Percentiles rank a stretch among this genome's conserved stretches.
These are phyloP conservation scores for Malthinus flaveolus DNA, from an alignment of 2,888 invertebrate genomes.

Conservation along the genomic window DNA sequence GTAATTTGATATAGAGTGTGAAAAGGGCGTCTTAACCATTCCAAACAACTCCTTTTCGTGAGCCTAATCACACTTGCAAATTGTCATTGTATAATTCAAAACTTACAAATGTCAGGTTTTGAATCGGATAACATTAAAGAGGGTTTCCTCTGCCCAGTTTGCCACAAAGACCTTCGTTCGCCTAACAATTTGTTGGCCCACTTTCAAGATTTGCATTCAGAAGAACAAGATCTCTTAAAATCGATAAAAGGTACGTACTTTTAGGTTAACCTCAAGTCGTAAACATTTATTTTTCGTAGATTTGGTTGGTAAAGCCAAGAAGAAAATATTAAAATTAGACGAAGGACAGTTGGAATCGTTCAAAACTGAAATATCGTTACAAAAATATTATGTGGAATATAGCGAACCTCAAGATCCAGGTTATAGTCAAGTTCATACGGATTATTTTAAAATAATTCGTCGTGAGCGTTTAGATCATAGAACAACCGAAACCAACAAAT, in stretches of 20 bases:
- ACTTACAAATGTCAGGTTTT: conserved; percentile 36
- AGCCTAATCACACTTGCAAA: no score
- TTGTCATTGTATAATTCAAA: neutral
- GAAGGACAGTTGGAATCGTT: conserved; percentile 67
- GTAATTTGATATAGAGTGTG: no score
- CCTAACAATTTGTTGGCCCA: conserved; percentile 82
- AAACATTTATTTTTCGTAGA: conserved; percentile 47
- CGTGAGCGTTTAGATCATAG: conserved; percentile 78
- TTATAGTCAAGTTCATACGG: conserved; percentile 66
- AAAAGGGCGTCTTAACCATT: no score
- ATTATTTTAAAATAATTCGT: conserved; percentile 73
- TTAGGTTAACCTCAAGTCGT: neutral
- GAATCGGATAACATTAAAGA: conserved; percentile 69
- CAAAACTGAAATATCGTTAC: conserved; percentile 54
- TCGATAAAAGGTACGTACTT: conserved; percentile 69
- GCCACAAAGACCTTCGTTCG: conserved; percentile 86
- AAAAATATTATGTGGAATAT: conserved; percentile 53
- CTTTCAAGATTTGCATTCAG: conserved; percentile 86
- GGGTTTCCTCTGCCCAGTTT: conserved; percentile 95
- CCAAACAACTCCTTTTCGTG: no score
- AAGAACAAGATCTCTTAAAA: conserved; percentile 81
- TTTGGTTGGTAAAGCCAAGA: conserved; percentile 86
- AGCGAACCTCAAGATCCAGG: conserved; percentile 70
- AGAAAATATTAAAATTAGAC: conserved; percentile 78
- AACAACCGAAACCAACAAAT: conserved; percentile 93